Evolutionary conservation across 2,888 invertebrate species (phyloP), one percentile per base, ranked within the genome.

Genomic region (Dryocosmus kuriphilus): DNA sequence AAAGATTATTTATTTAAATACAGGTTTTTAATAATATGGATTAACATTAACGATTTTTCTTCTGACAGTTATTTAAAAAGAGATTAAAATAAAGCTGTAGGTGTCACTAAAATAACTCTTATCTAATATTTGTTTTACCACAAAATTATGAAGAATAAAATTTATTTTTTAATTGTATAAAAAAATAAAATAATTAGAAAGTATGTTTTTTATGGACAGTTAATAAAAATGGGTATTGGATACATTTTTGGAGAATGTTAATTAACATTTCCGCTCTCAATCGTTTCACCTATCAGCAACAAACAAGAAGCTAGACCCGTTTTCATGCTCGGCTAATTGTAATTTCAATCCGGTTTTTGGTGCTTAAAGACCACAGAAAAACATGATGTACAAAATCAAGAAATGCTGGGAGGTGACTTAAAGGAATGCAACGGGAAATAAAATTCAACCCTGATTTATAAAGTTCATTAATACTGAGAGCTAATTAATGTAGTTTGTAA

Each of bases 271-370:
- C 24, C 57, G 57, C 24, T 57, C 57, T 57, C 24, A 57, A 57
- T 57, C 11, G 24, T 57, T 57, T 14, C n/a, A 11, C 57, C 4
- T 57, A 57, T 24, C 24, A 57, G 51, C n/a, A 51, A 51, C 24
- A 57, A 57, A 57, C 24, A 57, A 57, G 57, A 57, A 57, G 24
- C 24, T 6, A 57, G 65, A 67, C 67, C 24, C 19, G 67, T 67
- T 67, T 67, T 67, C 27, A 67, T 46, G 27, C 41, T 67, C 24
- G 38, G 35, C 41, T 65, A 38, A 38, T 38, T 38, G 11, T 38
- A 46, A 71, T 51, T 51, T 30, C n/a, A 41, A 71, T 71, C 71
- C 46, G 71, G 71, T 71, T 71, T 71, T 71, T 51, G 30, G 46
- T 71, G 19, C n/a, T 51, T 67, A 24, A 51, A 27, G 27, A 19